phyloP scores from a whole-genome alignment of 2,113 vertebrate genomes.

The Salvator merianae region DNA sequence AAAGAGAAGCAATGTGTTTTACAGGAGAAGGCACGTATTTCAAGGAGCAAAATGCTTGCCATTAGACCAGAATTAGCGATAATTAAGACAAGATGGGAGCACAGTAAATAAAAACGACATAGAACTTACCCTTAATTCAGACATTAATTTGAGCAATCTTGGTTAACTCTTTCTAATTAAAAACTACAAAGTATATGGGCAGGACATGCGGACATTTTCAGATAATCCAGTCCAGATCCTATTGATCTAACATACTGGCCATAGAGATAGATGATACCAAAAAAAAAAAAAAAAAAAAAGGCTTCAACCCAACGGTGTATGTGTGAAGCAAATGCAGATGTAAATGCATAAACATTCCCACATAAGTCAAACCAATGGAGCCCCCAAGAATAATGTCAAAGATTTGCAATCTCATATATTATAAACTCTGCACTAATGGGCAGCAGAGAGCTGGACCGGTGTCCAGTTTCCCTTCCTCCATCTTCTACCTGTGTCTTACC shows the following conservation, averaged over 20 bases:
- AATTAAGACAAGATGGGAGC: conserved; percentile 5
- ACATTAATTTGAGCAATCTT: not conserved
- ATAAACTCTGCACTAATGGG: too few species aligned
- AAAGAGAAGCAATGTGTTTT: too few species aligned
- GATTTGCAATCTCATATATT: too few species aligned
- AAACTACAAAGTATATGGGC: not conserved
- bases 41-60: not conserved
- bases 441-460: too few species aligned
- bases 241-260: not conserved
- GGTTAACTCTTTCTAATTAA: conserved; percentile 1
- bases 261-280: not conserved
- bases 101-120: not conserved
- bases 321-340: not conserved
- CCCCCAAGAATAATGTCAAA: too few species aligned
- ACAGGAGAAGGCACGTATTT: conserved; percentile 1
- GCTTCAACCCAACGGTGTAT: not conserved
- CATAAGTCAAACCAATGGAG: not conserved
- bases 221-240: not conserved
- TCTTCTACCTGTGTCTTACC: too few species aligned
- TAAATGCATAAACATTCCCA: not conserved
- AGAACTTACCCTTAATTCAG: not conserved
- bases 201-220: conserved; percentile 18
- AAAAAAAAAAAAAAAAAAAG: not conserved
- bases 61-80: not conserved
- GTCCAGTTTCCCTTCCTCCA: too few species aligned